These are phyloP conservation scores for Dasypus novemcinctus DNA, from an alignment of 2,113 vertebrate genomes.

Conservation along the genomic window DNA sequence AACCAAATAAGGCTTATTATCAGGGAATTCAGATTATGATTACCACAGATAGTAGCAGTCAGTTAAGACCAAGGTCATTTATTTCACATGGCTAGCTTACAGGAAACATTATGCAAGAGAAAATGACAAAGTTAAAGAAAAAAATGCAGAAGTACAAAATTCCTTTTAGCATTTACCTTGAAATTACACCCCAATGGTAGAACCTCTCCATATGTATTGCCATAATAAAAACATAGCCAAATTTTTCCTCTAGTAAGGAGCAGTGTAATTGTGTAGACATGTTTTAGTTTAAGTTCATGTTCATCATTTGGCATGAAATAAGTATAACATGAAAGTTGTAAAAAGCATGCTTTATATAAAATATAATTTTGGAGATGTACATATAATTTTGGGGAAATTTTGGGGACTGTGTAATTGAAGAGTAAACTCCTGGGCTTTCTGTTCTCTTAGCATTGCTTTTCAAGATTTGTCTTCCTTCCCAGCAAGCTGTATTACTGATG, in stretches of 20 bases:
- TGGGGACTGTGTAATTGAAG: neutral
- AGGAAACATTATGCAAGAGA: constrained; percentile 6
- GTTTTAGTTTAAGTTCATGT: constrained; percentile 30
- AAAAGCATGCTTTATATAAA: too few species aligned
- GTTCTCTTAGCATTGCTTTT: neutral
- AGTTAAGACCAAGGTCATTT: constrained; percentile 36
- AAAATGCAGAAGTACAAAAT: neutral
- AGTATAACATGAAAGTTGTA: neutral
- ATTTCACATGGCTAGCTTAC: constrained; percentile 35
- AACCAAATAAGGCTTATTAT: constrained; percentile 63
- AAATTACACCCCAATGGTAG: neutral
- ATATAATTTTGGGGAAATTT: neutral
- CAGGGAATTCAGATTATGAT: constrained; percentile 1
- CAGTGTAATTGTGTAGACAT: neutral
- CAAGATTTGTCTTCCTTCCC: neutral
- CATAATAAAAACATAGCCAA: neutral
- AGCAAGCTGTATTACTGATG: neutral
- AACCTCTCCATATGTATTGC: neutral
- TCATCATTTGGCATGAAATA: constrained; percentile 14
- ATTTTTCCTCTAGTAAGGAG: neutral
- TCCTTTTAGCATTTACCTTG: constrained; percentile 49
- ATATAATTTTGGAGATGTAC: too few species aligned
- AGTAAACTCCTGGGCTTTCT: neutral
- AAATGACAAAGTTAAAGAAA: constrained; percentile 36
- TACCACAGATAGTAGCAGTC: neutral